These are phyloP conservation scores for Lampropteryx suffumata DNA, from an alignment of 2,888 invertebrate genomes.

Conservation along the genomic window DNA sequence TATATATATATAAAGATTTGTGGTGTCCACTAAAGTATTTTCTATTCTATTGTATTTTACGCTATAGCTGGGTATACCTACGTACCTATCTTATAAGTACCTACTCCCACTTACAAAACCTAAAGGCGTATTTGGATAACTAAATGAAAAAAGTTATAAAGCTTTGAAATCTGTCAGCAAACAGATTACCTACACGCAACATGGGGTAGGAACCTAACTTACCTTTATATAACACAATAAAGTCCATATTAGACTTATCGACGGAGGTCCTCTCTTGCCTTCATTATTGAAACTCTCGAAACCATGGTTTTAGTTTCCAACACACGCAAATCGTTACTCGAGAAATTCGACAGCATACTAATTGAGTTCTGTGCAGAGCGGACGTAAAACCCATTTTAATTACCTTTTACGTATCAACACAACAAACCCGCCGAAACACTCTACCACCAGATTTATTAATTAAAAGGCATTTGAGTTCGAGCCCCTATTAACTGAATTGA, in stretches of 20 bases:
- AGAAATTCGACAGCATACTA: slow-evolving; percentile 39
- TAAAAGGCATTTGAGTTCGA: slow-evolving; percentile 35
- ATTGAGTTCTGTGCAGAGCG: slow-evolving; percentile 42
- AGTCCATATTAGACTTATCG: background rate
- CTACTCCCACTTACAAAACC: slow-evolving; percentile 6
- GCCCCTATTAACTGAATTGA: slow-evolving; percentile 17
- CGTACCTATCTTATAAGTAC: too few relatives aligned
- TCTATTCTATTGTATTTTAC: too few relatives aligned
- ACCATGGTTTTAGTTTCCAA: slow-evolving; percentile 9
- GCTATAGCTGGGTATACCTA: too few relatives aligned
- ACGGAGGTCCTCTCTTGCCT: background rate
- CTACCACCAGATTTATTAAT: slow-evolving; percentile 40
- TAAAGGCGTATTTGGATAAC: slow-evolving; percentile 1
- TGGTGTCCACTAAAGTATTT: too few relatives aligned
- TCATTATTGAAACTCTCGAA: background rate
- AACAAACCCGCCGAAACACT: slow-evolving; percentile 36
- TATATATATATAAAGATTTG: too few relatives aligned
- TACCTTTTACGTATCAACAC: slow-evolving; percentile 40
- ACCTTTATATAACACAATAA: background rate
- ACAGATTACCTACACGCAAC: slow-evolving; percentile 11
- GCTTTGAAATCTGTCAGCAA: slow-evolving; percentile 11
- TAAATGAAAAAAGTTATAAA: slow-evolving; percentile 13
- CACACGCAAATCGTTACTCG: slow-evolving; percentile 27
- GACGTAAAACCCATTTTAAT: slow-evolving; percentile 44
- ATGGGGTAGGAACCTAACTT: background rate